A percentile compares a stretch with the other conserved stretches of the same genome.
Evolutionary conservation across 2,113 vertebrate species (phyloP).

Genomic region (Raja brachyura): DNA sequence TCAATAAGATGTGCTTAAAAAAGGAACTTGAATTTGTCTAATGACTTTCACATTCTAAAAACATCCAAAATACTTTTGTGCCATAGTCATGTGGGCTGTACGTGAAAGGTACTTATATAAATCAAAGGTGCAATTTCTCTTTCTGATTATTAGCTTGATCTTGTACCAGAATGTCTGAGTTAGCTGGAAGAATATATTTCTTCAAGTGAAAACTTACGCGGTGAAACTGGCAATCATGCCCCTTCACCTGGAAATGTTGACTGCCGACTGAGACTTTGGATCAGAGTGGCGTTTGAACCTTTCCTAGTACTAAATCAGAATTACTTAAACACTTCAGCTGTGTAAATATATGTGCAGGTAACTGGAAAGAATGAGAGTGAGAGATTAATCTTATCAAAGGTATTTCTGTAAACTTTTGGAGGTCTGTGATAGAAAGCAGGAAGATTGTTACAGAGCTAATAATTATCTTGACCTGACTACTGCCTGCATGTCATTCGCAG

Average conservation of each 20-base stretch:
- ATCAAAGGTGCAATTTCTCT: not conserved
- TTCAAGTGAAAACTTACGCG: not conserved
- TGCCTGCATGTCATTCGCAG: not conserved
- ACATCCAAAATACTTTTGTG: not conserved
- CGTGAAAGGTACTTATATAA: not conserved
- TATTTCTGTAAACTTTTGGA: not conserved
- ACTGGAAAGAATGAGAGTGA: not conserved
- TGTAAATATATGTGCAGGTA: constrained; percentile 12
- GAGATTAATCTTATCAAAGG: not conserved
- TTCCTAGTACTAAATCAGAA: not conserved
- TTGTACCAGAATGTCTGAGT: not conserved
- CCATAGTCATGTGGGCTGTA: not conserved
- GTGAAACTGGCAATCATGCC: not conserved
- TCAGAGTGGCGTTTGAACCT: not conserved
- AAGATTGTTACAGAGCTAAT: not conserved
- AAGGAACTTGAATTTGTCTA: not conserved
- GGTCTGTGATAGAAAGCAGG: not conserved
- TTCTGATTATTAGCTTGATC: not conserved
- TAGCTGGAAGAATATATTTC: not conserved
- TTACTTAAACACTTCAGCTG: not conserved
- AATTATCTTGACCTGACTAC: not conserved
- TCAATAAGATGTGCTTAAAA: not conserved
- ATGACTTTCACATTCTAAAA: not conserved
- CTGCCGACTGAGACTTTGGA: not conserved
- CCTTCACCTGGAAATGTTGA: not conserved